A percentile compares a stretch with the other conserved stretches of the same genome.
These are phyloP conservation scores for Parasteatoda tepidariorum DNA, from an alignment of 1,140 invertebrate species.

Conservation along the genomic window DNA sequence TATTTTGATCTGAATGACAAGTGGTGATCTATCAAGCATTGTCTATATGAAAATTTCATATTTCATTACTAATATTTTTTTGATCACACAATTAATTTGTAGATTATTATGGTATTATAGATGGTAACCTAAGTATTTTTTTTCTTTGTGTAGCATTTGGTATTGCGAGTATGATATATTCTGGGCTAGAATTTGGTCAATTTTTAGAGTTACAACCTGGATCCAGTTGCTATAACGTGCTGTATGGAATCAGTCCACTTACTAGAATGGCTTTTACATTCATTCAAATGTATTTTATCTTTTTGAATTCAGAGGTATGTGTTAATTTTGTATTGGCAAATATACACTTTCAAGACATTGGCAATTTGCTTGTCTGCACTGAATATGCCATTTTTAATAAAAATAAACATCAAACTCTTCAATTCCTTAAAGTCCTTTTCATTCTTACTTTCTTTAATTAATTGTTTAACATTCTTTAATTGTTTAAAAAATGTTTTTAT, in stretches of 20 bases:
- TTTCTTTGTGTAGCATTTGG: constrained; percentile 86
- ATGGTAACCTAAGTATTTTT: too few species aligned
- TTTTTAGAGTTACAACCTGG: constrained; percentile 89
- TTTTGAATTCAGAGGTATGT: constrained; percentile 79
- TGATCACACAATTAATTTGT: too few species aligned
- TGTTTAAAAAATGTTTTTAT: too few species aligned
- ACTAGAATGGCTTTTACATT: constrained; percentile 93
- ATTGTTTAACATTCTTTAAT: too few species aligned
- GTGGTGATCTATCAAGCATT: too few species aligned
- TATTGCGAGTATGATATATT: constrained; percentile 94
- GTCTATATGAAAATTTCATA: too few species aligned
- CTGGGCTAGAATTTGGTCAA: constrained; percentile 90
- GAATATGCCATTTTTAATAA: neutral
- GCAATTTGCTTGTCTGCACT: neutral
- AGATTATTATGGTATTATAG: too few species aligned
- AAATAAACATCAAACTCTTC: too few species aligned
- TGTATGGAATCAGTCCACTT: constrained; percentile 85
- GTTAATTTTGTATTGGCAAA: neutral
- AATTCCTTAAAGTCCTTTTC: too few species aligned
- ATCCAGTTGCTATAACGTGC: constrained; percentile 87
- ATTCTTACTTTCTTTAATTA: too few species aligned
- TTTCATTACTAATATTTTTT: too few species aligned
- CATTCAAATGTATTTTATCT: constrained; percentile 96
- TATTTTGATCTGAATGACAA: too few species aligned
- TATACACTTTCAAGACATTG: neutral